Evolutionary conservation across 2,797 vertebrate genomes (phyloP), one percentile per base, ranked within the genome.

Genomic region (Remorina albescens): DNA sequence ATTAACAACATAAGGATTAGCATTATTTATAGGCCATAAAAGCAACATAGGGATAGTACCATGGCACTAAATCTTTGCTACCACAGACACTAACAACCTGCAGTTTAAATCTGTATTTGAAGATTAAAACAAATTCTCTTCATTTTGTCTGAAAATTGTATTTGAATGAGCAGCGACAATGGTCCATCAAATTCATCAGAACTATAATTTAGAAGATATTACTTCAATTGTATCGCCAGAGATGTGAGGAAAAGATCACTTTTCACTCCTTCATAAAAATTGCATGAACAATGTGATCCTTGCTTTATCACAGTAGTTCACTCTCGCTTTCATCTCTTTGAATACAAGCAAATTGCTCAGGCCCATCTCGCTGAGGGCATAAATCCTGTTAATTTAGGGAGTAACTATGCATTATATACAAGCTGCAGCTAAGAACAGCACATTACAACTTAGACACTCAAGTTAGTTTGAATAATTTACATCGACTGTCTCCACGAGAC

Each of bases 391-490:
- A 67, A 83, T 72, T 68, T 50, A 56, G 54, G 23, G 28, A 74
- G 69, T 77, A 70, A 77, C 69, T 42, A 46, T 81, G 80, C 77
- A 83, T 90, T 80, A 83, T 76, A 72, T 68, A 88, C 78, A 80
- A 84, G 75, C 67, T 26, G 8, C 66, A 30, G 64, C 74, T 62
- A 67, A 73, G 74, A 65, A 39, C 74, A 79, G 67, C 67, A 64
- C 80, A 80, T 85, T 85, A 72, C 71, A 81, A 79, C 75, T 68
- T 74, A 86, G 80, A 81, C 89, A 69, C 84, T 88, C 69, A 59
- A 85, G 78, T 81, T 56, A 65, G 80, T 71, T 71, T 94, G 66
- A 93, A 93, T 93, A 89, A 94, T 92, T 93, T 80, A 94, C 86
- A 69, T 12, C n/a, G 26, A 87, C 76, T 82, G 88, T 89, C 81